These are phyloP conservation scores for Cheirogaleus major DNA, from an alignment of 2,797 vertebrate species.

Conservation along the genomic window DNA sequence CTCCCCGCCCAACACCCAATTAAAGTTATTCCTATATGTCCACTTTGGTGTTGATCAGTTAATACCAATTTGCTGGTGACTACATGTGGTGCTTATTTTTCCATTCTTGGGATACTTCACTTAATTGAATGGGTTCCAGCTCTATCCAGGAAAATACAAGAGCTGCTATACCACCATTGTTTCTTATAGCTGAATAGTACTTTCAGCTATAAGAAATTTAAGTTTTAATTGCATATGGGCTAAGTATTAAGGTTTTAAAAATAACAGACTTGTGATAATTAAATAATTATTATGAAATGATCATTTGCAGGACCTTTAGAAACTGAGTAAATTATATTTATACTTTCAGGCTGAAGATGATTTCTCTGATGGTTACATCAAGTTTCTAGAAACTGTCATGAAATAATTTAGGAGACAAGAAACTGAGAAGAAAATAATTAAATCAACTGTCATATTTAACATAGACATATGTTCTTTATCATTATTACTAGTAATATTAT, in stretches of 20 bases:
- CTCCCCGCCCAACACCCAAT: no score
- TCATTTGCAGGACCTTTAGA: background rate
- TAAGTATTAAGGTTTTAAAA: background rate
- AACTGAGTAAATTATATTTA: background rate
- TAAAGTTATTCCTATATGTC: no score
- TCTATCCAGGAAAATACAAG: no score
- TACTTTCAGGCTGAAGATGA: background rate
- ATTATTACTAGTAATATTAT: background rate
- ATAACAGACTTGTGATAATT: background rate
- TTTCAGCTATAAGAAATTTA: background rate
- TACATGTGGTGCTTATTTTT: no score
- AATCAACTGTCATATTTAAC: background rate
- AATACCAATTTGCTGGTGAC: no score
- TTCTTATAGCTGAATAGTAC: no score
- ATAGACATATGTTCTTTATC: background rate
- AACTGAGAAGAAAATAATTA: background rate
- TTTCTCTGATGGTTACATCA: background rate
- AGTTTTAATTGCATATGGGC: background rate
- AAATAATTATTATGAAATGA: background rate
- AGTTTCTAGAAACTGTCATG: background rate
- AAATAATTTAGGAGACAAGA: background rate
- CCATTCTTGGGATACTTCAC: no score
- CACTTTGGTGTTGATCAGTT: no score
- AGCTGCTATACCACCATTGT: no score
- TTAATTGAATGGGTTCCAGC: no score